Evolutionary conservation across 1,140 invertebrate genomes (phyloP), one percentile per base, ranked within the genome.

Genomic region (Drosophila elegans): DNA sequence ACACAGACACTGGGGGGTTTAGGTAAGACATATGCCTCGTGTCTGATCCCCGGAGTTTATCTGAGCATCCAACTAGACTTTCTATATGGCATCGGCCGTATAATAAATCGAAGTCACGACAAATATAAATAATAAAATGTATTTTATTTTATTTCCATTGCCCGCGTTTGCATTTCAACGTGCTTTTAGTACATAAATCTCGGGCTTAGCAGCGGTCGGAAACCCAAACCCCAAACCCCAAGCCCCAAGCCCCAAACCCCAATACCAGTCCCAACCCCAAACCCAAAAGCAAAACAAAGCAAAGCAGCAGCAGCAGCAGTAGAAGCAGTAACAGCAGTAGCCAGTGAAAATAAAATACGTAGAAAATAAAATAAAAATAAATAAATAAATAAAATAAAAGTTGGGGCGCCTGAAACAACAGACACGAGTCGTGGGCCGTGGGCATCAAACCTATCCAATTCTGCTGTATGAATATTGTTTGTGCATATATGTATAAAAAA

Each of bases 81-180:
- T 49, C 69, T 74, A 45, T 53, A 49, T 38, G 42, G 79, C 42
- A 46, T 57, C 73, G 73, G 77, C 59, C 62, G 45, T 66, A 78
- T 81, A 85, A 86, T 86, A 86, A 86, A 86, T 86, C 83, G 83
- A 86, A 86, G 83, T 86, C 83, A 86, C 69, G 83, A 86, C 83
- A 88, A 88, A 86, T 88, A 86, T 86, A 86, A 86, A 86, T 86
- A 86, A 86, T 86, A 86, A 88, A 82, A 88, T 88, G 80, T 80
- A 83, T 83, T 84, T 84, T 84, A 84, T 88, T 86, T 85, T 78
- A 85, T 82, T 86, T 73, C 60, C 71, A 79, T 79, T 36, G 48
- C 36, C 41, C 21, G 45, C 63, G 39, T 84, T 81, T 85, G 82
- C 82, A 86, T 86, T 86, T 86, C 82, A 82, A 79, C 82, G 83